Conservation (phyloP, 2,888 invertebrate species). For the Trichacis sp. region DNA sequence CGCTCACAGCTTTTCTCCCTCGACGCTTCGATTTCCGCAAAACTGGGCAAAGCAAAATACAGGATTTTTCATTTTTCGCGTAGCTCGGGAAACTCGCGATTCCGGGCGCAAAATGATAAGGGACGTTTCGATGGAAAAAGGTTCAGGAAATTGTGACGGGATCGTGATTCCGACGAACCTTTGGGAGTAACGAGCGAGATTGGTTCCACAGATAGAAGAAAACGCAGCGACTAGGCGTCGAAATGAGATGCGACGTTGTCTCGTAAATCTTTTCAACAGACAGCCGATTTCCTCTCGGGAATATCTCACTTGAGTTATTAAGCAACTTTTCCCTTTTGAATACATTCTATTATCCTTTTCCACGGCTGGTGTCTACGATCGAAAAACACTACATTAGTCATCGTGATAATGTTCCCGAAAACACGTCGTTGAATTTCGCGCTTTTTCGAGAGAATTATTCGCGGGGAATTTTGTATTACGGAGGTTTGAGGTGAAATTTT, state of each 20-base stretch:
- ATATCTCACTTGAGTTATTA: slow-evolving; percentile 26
- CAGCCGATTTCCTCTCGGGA: slow-evolving; percentile 19
- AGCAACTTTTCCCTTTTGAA: slow-evolving; percentile 25
- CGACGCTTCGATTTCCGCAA: neutral
- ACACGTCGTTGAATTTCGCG: neutral
- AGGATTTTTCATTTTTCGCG: too few species aligned
- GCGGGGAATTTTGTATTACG: too few species aligned
- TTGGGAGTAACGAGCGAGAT: neutral
- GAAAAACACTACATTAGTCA: neutral
- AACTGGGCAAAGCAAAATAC: neutral
- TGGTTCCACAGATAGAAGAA: neutral
- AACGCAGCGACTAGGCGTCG: neutral
- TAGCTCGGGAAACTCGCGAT: too few species aligned
- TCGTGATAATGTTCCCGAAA: neutral
- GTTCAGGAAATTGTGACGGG: neutral
- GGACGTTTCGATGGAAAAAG: neutral
- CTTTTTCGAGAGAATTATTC: neutral
- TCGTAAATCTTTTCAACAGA: slow-evolving; percentile 19
- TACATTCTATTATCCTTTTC: slow-evolving; percentile 25
- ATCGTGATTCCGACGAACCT: neutral
- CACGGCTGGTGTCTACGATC: neutral
- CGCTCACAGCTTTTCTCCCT: slow-evolving; percentile 2
- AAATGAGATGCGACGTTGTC: slow-evolving; percentile 10
- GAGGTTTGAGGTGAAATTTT: too few species aligned
- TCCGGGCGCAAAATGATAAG: neutral